Base-by-base conservation (phyloP, 2,888 invertebrate species). In the Bhutanitis thaidina region DNA sequence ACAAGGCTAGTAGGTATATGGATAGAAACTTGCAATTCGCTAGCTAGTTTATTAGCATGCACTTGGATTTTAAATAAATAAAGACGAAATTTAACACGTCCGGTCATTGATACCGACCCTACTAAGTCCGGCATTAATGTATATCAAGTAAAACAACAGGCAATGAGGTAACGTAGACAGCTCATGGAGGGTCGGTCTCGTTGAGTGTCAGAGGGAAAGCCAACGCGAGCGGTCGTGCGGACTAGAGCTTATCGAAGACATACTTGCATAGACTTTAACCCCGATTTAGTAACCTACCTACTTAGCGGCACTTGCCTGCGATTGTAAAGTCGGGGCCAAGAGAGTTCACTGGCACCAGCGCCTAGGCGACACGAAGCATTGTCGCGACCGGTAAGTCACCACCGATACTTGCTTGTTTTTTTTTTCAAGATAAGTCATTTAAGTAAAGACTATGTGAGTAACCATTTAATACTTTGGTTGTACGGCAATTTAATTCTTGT, bases 341-440 rank as follows among this genome's bases (percentile, higher is more conserved):
- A 67, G 70, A 70, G 80, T 73, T 83, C 81, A 80, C 69, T 71
- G 71, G 64, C 73, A 70, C 67, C 61, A 58, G 53, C 59, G 59
- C 62, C 65, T 62, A 64, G 58, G 54, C 60, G 61, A 58, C 64
- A 64, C 59, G 65, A 76, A 71, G 77, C 77, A 78, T 74, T 76
- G 72, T 66, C 74, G 62, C 53, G 57, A 62, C 60, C 61, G 67
- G 68, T 67, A 68, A 75, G 72, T n/a, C n/a, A n/a, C 66, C 65
- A 65, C 53, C 51, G 12, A 50, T 25, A 43, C 41, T 55, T 55
- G 52, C 59, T 55, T 59, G n/a, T n/a, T n/a, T n/a, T n/a, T n/a
- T n/a, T n/a, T n/a, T n/a, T n/a, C n/a, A n/a, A n/a, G n/a, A n/a
- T n/a, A n/a, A n/a, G n/a, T n/a, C n/a, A n/a, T n/a, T n/a, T n/a